Evolutionary conservation across 2,113 vertebrate species (phyloP).

Genomic region (Misgurnus anguillicaudatus): DNA sequence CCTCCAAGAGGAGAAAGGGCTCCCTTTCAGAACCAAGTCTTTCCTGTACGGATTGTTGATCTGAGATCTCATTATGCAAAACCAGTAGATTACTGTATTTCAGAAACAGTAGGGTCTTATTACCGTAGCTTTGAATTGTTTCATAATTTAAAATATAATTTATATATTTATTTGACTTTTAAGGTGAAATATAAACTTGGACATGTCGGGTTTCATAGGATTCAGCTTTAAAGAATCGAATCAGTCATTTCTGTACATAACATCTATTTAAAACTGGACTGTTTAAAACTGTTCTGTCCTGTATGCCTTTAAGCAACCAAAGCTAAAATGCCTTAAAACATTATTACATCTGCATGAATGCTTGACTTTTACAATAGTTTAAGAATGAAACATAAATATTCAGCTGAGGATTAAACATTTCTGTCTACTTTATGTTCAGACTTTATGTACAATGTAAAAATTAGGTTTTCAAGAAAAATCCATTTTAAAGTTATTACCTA

Average conservation of each 20-base stretch:
- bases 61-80: background rate
- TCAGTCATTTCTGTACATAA: slow-evolving; percentile 27
- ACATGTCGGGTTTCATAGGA: background rate
- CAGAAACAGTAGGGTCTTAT: too few relatives aligned
- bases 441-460: background rate
- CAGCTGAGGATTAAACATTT: background rate
- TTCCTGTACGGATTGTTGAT: background rate
- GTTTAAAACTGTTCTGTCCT: slow-evolving; percentile 6
- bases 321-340: slow-evolving; percentile 62
- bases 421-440: background rate
- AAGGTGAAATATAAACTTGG: background rate
- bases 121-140: too few relatives aligned
- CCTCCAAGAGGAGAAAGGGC: background rate
- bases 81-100: too few relatives aligned
- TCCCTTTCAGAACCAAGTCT: background rate
- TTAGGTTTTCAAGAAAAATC: too few relatives aligned
- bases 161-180: too few relatives aligned
- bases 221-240: slow-evolving; percentile 4
- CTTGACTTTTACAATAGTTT: background rate
- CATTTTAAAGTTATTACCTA: too few relatives aligned
- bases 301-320: slow-evolving; percentile 64
- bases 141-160: too few relatives aligned
- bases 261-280: slow-evolving; percentile 44
- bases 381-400: background rate
- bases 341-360: background rate